Evolutionary conservation across 1,140 invertebrate genomes (phyloP).

Genomic region (Batillaria attramentaria): DNA sequence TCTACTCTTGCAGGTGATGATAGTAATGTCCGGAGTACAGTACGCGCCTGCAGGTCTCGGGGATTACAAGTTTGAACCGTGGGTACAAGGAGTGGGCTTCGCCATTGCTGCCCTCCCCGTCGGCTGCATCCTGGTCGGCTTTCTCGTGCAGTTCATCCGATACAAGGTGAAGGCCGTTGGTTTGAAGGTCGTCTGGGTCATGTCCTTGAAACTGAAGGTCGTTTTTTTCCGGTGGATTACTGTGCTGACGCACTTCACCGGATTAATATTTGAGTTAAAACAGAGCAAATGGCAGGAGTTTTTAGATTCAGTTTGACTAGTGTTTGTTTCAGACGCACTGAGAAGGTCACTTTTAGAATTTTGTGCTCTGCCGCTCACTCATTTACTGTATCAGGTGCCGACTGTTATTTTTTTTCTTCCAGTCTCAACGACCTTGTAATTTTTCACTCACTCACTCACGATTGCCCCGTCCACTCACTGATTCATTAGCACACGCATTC

Average conservation of each 20-base stretch:
- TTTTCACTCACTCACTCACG: too few species aligned
- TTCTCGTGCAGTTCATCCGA: conserved; percentile 34
- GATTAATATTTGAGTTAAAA: neutral
- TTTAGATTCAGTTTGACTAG: too few species aligned
- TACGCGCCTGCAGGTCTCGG: conserved; percentile 45
- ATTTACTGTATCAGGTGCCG: too few species aligned
- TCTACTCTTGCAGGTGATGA: conserved; percentile 42
- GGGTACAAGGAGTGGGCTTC: conserved; percentile 53
- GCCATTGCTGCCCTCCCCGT: conserved; percentile 46
- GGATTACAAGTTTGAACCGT: conserved; percentile 47
- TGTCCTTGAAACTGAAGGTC: neutral
- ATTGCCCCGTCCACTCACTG: neutral
- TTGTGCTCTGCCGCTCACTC: too few species aligned
- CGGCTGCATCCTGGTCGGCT: conserved; percentile 33
- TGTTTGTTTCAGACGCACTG: too few species aligned
- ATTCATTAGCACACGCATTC: neutral
- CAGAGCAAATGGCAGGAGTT: neutral
- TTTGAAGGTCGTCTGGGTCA: neutral
- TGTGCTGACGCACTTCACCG: neutral
- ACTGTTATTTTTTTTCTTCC: too few species aligned
- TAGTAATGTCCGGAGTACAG: conserved; percentile 48
- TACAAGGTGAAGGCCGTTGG: conserved; percentile 37
- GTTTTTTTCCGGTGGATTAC: neutral
- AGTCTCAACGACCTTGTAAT: too few species aligned
- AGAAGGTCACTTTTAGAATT: too few species aligned